A percentile compares a stretch with the other conserved stretches of the same genome.
phyloP scores from a whole-genome alignment of 2,888 invertebrate genomes.

The Palloptera scutellata region DNA sequence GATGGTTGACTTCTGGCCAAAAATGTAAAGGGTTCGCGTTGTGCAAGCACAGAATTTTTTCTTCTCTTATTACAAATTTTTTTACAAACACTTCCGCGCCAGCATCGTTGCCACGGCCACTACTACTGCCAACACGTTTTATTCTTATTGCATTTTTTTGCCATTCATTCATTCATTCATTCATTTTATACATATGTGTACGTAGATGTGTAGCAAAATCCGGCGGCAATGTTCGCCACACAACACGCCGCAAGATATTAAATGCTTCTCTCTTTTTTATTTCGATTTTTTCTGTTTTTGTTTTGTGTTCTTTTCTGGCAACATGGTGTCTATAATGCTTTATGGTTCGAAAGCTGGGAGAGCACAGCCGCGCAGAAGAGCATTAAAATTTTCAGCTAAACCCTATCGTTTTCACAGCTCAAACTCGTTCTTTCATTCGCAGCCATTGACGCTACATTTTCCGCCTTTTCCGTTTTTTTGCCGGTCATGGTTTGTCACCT shows the following conservation, averaged over 20 bases:
- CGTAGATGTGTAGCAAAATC: conserved; percentile 5
- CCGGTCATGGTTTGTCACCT: conserved; percentile 29
- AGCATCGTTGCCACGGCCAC: not conserved
- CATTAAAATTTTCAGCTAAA: too few relatives aligned
- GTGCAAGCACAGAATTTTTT: not conserved
- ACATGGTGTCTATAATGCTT: conserved; percentile 41
- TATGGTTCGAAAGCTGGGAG: conserved; percentile 42
- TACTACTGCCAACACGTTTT: conserved; percentile 10
- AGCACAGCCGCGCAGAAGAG: not conserved
- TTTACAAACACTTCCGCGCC: not conserved
- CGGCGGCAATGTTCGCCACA: conserved; percentile 30
- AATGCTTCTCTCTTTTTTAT: conserved; percentile 30
- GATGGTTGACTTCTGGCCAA: conserved; percentile 62
- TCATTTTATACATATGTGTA: conserved; percentile 1
- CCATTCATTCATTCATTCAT: not conserved
- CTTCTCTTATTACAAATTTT: not conserved
- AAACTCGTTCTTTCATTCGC: not conserved
- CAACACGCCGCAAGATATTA: conserved; percentile 45
- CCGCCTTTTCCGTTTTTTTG: conserved; percentile 27
- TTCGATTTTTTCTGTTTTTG: conserved; percentile 3
- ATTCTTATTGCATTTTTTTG: not conserved
- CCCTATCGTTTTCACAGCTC: too few relatives aligned
- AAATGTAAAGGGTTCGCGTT: conserved; percentile 35
- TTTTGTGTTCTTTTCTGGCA: conserved; percentile 12
- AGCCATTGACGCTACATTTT: conserved; percentile 5